These are phyloP conservation scores for Rhingia campestris DNA, from an alignment of 2,888 invertebrate species.

Conservation along the genomic window DNA sequence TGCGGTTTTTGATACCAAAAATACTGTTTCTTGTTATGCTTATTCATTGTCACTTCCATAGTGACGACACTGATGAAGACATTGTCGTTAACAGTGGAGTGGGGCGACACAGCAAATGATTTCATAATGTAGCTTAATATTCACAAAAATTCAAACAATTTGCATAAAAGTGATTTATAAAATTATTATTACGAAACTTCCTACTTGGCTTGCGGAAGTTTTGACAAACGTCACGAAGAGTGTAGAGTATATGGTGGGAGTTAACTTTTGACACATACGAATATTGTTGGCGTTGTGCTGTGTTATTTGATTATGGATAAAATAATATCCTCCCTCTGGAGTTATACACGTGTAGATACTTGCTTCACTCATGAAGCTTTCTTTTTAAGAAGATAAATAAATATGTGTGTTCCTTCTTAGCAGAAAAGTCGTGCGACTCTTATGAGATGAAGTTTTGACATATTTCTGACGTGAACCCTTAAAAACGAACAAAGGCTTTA, in stretches of 20 bases:
- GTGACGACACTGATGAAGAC: slow-evolving; percentile 1
- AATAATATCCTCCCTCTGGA: slow-evolving; percentile 38
- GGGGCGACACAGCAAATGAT: slow-evolving; percentile 45
- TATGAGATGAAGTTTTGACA: too few species aligned
- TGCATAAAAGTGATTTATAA: slow-evolving; percentile 72
- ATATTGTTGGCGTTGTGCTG: background rate
- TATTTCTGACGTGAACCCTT: too few species aligned
- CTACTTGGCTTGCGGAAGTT: slow-evolving; percentile 11
- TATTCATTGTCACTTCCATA: slow-evolving; percentile 9
- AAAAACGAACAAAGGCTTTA: too few species aligned
- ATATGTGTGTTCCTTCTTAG: too few species aligned
- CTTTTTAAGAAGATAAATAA: too few species aligned
- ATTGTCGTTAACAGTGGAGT: slow-evolving; percentile 16
- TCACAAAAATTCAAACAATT: slow-evolving; percentile 61
- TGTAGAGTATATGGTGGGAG: background rate
- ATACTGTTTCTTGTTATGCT: slow-evolving; percentile 12
- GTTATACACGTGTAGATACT: too few species aligned
- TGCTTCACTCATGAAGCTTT: too few species aligned
- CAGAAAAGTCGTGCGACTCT: too few species aligned
- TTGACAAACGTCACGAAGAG: slow-evolving; percentile 54
- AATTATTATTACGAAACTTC: slow-evolving; percentile 70
- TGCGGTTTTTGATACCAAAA: background rate
- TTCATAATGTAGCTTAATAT: slow-evolving; percentile 47
- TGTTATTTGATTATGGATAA: slow-evolving; percentile 59
- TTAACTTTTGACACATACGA: too few species aligned